Evolutionary conservation across 2,888 invertebrate genomes (phyloP).

Genomic region (Cephus sareptanus): DNA sequence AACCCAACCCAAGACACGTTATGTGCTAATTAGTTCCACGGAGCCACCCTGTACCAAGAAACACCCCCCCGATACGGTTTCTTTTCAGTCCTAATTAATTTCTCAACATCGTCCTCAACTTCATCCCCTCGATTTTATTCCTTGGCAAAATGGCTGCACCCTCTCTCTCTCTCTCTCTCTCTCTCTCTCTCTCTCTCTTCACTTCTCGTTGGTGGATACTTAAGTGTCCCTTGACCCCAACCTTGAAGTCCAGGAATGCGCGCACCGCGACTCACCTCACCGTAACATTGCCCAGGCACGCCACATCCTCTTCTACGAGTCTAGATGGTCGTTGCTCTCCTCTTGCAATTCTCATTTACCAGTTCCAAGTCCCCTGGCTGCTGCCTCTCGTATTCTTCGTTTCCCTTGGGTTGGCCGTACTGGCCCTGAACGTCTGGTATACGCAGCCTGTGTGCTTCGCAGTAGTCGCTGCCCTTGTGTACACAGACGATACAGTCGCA

Average conservation of each 20-base stretch:
- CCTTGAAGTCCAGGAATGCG: conserved; percentile 57
- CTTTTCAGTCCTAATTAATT: background rate
- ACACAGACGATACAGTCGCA: background rate
- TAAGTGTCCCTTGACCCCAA: conserved; percentile 58
- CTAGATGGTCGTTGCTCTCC: background rate
- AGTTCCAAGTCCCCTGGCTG: background rate
- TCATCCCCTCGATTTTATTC: background rate
- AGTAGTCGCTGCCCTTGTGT: background rate
- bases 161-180: too few species aligned
- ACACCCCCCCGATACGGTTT: background rate
- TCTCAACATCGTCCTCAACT: background rate
- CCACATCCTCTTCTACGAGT: background rate
- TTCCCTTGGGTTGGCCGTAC: background rate
- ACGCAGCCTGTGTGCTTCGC: background rate
- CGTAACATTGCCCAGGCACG: conserved; percentile 29
- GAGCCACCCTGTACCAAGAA: background rate
- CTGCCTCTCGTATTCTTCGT: background rate
- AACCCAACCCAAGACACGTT: background rate
- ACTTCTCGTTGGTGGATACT: conserved; percentile 33
- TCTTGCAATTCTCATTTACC: background rate
- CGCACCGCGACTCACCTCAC: conserved; percentile 39
- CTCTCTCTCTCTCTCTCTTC: background rate
- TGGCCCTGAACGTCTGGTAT: background rate
- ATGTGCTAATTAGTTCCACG: background rate
- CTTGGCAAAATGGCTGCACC: background rate